Evolutionary conservation across 2,797 vertebrate genomes (phyloP), one percentile per base, ranked within the genome.

Genomic region (Propithecus perrieri): DNA sequence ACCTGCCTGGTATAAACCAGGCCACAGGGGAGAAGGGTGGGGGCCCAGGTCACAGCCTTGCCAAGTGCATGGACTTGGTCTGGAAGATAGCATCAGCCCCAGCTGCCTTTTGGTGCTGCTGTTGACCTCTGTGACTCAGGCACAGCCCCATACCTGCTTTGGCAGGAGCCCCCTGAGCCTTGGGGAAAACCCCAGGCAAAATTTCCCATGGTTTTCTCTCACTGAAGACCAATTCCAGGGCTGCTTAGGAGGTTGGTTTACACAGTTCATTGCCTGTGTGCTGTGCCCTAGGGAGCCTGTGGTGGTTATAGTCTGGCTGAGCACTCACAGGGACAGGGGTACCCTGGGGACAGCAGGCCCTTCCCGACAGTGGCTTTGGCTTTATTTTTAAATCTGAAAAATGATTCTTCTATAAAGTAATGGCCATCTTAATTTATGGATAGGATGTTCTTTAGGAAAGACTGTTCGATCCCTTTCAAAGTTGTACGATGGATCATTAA

Each of bases 361-460:
- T n/a, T 69, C 53, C 13, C n/a, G 78, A 41, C 7, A n/a, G 46
- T 72, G 72, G 5, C 53, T 91, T 61, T 33, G 6, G 63, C 63
- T 65, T 84, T 20, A 35, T n/a, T 48, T 46, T 74, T 48, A 81
- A 35, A 43, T 91, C 61, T 59, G 57, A 61, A 87, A 74, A 61
- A 69, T 20, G 59, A 12, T 72, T 78, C 30, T 65, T 55, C 30
- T 35, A 18, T 87, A 30, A 89, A 26, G 28, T n/a, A 17, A 18
- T 76, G 18, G 26, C 69, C 33, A 83, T 63, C 5, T 17, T 14
- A 75, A 26, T 8, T 63, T 55, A 50, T 30, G 30, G 48, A 33
- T 81, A 24, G 41, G 24, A 48, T 46, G 7, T 94, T 86, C n/a
- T 69, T 90, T 24, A 41, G 92, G n/a, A 83, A 83, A 72, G 26